Percentiles rank a stretch among this genome's conserved stretches.
Conservation (phyloP, 2,113 vertebrate genomes). For the Microcebus tavaratra region DNA sequence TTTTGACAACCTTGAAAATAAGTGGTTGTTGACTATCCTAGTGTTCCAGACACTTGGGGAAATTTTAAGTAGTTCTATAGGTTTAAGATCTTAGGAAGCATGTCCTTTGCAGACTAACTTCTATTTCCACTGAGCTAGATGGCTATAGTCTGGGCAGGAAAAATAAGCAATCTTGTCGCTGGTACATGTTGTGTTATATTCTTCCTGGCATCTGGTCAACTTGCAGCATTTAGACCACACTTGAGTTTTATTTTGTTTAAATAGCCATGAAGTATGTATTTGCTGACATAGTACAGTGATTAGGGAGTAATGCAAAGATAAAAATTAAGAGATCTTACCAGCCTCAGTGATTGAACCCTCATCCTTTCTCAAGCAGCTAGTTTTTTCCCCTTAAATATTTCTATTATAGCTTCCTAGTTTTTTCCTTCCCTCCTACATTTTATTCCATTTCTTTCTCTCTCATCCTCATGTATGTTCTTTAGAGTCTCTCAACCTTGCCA, state of each 20-base stretch:
- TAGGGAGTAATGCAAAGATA: conserved; percentile 5
- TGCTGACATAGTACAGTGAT: conserved; percentile 6
- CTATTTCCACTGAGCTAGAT: neutral
- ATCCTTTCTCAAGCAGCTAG: neutral
- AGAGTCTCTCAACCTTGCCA: neutral
- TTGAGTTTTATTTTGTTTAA: neutral
- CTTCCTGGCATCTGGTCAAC: neutral
- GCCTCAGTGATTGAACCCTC: neutral
- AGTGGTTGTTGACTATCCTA: neutral
- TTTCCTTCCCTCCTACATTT: neutral
- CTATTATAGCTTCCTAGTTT: neutral
- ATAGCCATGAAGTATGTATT: neutral
- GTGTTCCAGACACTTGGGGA: neutral
- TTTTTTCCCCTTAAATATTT: neutral
- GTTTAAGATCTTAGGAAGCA: neutral
- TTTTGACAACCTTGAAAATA: neutral
- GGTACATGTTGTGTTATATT: neutral
- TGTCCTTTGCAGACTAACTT: neutral
- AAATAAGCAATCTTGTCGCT: neutral
- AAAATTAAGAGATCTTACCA: neutral
- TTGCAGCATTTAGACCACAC: neutral
- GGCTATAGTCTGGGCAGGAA: neutral
- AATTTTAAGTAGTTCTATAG: neutral
- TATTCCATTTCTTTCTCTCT: neutral
- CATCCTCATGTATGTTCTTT: neutral